Base-by-base conservation (phyloP, 2,113 vertebrate genomes). In the Petromus typicus region DNA sequence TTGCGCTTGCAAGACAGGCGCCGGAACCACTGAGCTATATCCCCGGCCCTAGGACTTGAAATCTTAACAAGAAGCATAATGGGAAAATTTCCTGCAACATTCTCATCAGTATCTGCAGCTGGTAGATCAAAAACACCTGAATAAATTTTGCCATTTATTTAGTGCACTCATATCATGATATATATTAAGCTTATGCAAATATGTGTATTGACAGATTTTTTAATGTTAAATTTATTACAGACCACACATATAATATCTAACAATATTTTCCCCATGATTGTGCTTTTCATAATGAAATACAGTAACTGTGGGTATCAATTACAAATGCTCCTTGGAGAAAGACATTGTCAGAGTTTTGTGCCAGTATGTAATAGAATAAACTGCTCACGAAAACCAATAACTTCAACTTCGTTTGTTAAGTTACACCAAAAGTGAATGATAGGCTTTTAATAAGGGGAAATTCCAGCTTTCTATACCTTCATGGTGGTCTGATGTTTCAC, bases 41-140 rank as follows among this genome's bases (percentile, higher is more conserved):
- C n/a, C n/a, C n/a, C n/a, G n/a, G n/a, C n/a, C 25, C n/a, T 20
- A 79, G 23, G 92, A 88, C 1, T 73, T 79, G 67, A 94, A 94
- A 76, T 88, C 59, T 90, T 64, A 90, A 88, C 85, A 4, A 4
- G 16, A 86, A 89, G 10, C 30, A 66, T 34, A 91, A 63, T 64
- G 2, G 4, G 30, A 4, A 88, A 27, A 14, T 61, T 91, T 85
- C 5, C 56, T 80, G 89, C 88, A 40, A 80, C 0, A 64, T 59
- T 8, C 48, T 87, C 2, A 76, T 22, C 64, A 89, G 14, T 66
- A 91, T 61, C 79, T 88, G 14, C 18, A 76, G 17, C 5, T 67
- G 23, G 37, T 90, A 3, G n/a, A 79, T 89, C 40, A 90, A 13
- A 88, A 95, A 71, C 14, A 87, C n/a, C 11, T 56, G 7, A 0